Percentiles rank a stretch among this genome's conserved stretches.
Conservation (phyloP, 1,140 invertebrate genomes). For the Lasioglossum baleicum region DNA sequence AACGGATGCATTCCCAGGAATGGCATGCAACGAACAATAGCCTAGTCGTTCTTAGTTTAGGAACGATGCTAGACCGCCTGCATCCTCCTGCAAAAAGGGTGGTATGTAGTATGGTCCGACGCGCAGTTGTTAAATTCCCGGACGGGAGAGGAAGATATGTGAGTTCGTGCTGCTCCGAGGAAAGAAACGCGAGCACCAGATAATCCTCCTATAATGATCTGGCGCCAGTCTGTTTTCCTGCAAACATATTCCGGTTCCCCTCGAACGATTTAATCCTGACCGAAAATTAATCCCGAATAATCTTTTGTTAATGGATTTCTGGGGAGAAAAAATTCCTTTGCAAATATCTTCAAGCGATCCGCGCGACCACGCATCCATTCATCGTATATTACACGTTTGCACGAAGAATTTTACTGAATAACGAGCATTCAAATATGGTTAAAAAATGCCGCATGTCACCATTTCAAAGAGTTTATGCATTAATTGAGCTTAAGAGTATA, state of each 20-base stretch:
- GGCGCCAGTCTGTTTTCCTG: not conserved
- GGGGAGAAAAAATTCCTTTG: not conserved
- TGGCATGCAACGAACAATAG: constrained; percentile 44
- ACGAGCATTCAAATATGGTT: too few species aligned
- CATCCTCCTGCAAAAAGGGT: constrained; percentile 10
- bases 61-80: constrained; percentile 9
- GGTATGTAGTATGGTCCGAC: not conserved
- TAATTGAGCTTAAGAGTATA: too few species aligned
- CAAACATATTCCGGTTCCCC: not conserved
- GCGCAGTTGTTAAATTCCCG: constrained; percentile 9
- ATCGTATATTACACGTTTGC: not conserved
- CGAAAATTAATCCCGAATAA: constrained; percentile 32
- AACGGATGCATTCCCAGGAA: constrained; percentile 46
- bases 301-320: constrained; percentile 33
- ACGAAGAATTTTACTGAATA: too few species aligned
- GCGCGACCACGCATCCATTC: too few species aligned
- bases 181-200: not conserved
- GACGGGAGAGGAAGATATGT: not conserved
- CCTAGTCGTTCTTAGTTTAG: too few species aligned
- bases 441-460: too few species aligned
- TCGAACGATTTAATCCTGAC: constrained; percentile 6
- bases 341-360: not conserved
- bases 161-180: not conserved
- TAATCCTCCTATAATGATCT: constrained; percentile 26
- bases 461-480: too few species aligned